Evolutionary conservation across 2,888 invertebrate species (phyloP), one percentile per base, ranked within the genome.

Genomic region (Ectemnius continuus): DNA sequence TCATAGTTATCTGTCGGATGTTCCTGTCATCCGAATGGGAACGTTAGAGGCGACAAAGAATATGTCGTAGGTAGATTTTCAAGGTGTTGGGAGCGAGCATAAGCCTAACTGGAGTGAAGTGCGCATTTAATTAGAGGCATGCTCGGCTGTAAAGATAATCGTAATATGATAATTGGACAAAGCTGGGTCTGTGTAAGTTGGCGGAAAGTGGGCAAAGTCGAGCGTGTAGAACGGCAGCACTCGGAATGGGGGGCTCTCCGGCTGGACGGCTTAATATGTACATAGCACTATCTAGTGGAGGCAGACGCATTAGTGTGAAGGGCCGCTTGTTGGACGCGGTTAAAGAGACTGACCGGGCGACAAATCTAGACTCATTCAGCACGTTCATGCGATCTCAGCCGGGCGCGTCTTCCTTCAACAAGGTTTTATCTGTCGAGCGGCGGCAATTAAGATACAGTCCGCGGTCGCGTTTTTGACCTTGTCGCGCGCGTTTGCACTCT

Each of bases 121-220:
- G 79, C 70, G 74, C 78, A 80, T 85, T 87, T 86, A 87, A 87
- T 87, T 86, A 82, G 79, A 84, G 76, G 71, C 83, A 79, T 62
- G 78, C 73, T 70, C 70, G 78, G 76, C 75, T 82, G 78, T 86
- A 85, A 88, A 84, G 76, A 79, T 86, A 87, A 87, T 87, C 83
- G 84, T 85, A 87, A 86, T 88, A 85, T 82, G 86, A 85, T 88
- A 86, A 87, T 88, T 86, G 81, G 80, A 84, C 79, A 68, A 74
- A 75, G 73, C 70, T 67, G 71, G 69, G 59, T 63, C 63, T 61
- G 70, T 76, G 69, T 67, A 36, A 36, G 36, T 36, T 36, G 36
- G 36, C 36, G 62, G 52, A 61, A 66, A 59, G 60, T 14, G 63
- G 57, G 67, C 67, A 75, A 82, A 81, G 76, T 60, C 36, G 36